Conservation (phyloP, 2,888 invertebrate species). For the Gisinianus flammeolus region DNA sequence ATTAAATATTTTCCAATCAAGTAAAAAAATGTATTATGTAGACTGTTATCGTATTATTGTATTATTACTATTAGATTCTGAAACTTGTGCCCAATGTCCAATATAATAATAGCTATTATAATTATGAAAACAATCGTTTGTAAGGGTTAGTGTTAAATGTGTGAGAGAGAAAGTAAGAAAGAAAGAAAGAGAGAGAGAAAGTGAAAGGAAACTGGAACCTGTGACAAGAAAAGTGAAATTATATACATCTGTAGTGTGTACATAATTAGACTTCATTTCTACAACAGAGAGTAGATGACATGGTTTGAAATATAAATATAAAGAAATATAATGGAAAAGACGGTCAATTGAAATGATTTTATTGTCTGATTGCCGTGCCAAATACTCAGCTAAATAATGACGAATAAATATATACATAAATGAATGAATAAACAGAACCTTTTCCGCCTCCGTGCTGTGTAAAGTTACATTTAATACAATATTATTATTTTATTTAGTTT, state of each 20-base stretch:
- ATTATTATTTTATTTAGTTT: neutral
- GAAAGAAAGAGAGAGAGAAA: conserved; percentile 11
- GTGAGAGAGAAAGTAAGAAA: too few species aligned
- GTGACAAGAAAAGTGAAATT: conserved; percentile 8
- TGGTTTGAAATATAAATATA: neutral
- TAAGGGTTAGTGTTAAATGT: neutral
- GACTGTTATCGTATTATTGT: conserved; percentile 5
- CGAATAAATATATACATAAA: neutral
- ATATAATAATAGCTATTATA: neutral
- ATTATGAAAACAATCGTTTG: neutral
- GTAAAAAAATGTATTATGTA: neutral
- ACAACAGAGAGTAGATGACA: neutral
- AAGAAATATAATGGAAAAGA: neutral
- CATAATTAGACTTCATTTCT: too few species aligned
- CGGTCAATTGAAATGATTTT: conserved; percentile 13
- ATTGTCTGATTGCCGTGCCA: conserved; percentile 29
- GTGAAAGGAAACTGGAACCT: neutral
- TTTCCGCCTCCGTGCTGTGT: neutral
- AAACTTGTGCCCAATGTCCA: neutral
- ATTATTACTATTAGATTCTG: neutral
- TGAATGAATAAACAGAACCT: too few species aligned
- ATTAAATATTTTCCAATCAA: neutral
- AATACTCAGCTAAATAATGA: conserved; percentile 29
- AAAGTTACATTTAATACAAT: neutral
- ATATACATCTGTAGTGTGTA: too few species aligned